A percentile compares a stretch with the other conserved stretches of the same genome.
These are phyloP conservation scores for Euwallacea fornicatus DNA, from an alignment of 1,140 invertebrate species.

Conservation along the genomic window DNA sequence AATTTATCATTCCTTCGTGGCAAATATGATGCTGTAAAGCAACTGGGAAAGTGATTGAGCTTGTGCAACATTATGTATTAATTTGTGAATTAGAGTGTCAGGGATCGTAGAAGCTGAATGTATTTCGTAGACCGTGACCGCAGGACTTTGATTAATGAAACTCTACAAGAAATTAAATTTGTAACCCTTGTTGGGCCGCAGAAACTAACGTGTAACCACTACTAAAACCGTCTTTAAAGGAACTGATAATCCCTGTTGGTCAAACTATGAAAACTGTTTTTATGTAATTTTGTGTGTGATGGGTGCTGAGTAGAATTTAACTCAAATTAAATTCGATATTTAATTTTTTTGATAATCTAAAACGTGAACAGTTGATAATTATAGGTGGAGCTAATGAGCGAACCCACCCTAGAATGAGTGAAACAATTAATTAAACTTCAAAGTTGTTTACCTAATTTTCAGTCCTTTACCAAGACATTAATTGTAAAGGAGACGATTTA, in stretches of 20 bases:
- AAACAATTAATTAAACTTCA: conserved; percentile 16
- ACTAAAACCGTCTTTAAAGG: conserved; percentile 22
- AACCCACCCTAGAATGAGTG: neutral
- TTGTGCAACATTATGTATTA: conserved; percentile 27
- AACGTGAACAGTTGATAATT: no score
- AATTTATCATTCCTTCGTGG: conserved; percentile 14
- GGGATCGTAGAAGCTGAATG: conserved; percentile 25
- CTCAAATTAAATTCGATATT: no score
- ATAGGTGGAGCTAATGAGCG: no score
- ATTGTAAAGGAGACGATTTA: conserved; percentile 9
- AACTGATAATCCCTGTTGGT: conserved; percentile 16
- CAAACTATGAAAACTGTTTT: conserved; percentile 19
- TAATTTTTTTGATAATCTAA: no score
- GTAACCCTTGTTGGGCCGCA: conserved; percentile 21
- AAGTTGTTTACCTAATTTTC: conserved; percentile 14
- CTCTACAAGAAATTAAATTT: conserved; percentile 30
- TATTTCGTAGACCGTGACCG: conserved; percentile 20
- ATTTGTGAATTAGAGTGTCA: conserved; percentile 34
- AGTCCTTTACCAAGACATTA: conserved; percentile 14
- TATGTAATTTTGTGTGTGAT: conserved; percentile 10
- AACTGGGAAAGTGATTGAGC: conserved; percentile 28
- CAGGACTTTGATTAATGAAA: conserved; percentile 31
- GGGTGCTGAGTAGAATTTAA: neutral
- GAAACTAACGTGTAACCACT: conserved; percentile 21
- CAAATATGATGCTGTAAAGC: conserved; percentile 28